These are phyloP conservation scores for Mercenaria mercenaria DNA, from an alignment of 1,140 invertebrate genomes.

Conservation along the genomic window DNA sequence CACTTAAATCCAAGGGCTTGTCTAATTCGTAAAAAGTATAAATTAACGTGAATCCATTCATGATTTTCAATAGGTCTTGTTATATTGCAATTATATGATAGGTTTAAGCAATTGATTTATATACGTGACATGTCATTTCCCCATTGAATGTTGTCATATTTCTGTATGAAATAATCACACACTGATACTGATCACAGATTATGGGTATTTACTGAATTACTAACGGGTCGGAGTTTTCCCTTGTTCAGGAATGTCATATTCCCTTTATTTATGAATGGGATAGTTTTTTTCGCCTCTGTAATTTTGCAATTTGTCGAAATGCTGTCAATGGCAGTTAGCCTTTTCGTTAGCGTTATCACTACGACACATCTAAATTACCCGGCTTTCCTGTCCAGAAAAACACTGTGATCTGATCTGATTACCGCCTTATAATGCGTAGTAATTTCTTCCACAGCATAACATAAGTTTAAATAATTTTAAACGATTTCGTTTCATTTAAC, in stretches of 20 bases:
- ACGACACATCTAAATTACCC: neutral
- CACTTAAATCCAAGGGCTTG: too few relatives aligned
- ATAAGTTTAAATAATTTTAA: too few relatives aligned
- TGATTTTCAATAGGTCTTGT: neutral
- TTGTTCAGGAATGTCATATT: neutral
- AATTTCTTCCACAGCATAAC: too few relatives aligned
- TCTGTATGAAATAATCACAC: neutral
- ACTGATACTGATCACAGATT: neutral
- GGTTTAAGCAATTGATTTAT: neutral
- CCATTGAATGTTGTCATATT: neutral
- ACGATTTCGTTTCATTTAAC: too few relatives aligned
- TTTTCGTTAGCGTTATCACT: conserved; percentile 1
- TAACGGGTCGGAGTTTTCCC: neutral
- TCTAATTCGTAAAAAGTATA: too few relatives aligned
- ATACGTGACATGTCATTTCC: conserved; percentile 3
- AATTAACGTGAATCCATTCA: neutral
- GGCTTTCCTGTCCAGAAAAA: too few relatives aligned
- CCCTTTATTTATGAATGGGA: neutral
- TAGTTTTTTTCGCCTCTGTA: neutral
- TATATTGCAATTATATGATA: neutral
- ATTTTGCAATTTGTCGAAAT: neutral
- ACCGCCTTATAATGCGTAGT: too few relatives aligned
- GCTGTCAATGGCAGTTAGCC: neutral
- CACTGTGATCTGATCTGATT: too few relatives aligned
- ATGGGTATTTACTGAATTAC: conserved; percentile 4